Evolutionary conservation across 2,113 vertebrate species (phyloP).

Genomic region (Pseudopodoces humilis): DNA sequence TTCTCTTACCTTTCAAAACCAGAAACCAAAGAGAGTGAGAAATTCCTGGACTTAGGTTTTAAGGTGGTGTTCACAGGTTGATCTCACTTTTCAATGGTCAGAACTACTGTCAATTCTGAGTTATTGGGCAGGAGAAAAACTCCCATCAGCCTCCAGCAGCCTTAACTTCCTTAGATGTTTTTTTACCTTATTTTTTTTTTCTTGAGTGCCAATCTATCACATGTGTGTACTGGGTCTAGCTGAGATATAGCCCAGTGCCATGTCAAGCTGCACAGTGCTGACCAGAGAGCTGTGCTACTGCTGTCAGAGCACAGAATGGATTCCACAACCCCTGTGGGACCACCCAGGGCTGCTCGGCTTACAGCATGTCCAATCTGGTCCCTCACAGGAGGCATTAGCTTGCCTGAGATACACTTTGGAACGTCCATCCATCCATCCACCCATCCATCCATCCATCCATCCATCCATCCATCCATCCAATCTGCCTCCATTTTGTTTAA

Average conservation of each 20-base stretch:
- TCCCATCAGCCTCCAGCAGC: too few species aligned
- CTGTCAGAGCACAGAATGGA: neutral
- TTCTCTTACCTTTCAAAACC: too few species aligned
- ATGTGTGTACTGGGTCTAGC: neutral
- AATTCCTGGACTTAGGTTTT: too few species aligned
- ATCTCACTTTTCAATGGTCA: too few species aligned
- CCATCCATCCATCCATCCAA: neutral
- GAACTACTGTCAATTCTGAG: too few species aligned
- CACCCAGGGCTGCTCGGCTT: neutral
- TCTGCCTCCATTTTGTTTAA: neutral
- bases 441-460: neutral
- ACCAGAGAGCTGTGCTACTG: too few species aligned
- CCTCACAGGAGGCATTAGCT: neutral
- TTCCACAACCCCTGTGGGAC: rapidly evolving
- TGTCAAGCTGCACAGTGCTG: rapidly evolving
- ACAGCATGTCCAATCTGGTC: neutral
- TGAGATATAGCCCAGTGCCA: rapidly evolving
- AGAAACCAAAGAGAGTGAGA: too few species aligned
- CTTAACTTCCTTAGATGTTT: too few species aligned
- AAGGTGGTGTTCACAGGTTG: too few species aligned
- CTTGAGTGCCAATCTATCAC: too few species aligned
- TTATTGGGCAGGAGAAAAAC: too few species aligned
- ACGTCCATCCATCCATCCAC: rapidly evolving
- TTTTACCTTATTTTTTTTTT: too few species aligned
- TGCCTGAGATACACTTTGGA: neutral